Conservation (phyloP, 2,797 vertebrate species). For the Gadopsis bispinosus region DNA sequence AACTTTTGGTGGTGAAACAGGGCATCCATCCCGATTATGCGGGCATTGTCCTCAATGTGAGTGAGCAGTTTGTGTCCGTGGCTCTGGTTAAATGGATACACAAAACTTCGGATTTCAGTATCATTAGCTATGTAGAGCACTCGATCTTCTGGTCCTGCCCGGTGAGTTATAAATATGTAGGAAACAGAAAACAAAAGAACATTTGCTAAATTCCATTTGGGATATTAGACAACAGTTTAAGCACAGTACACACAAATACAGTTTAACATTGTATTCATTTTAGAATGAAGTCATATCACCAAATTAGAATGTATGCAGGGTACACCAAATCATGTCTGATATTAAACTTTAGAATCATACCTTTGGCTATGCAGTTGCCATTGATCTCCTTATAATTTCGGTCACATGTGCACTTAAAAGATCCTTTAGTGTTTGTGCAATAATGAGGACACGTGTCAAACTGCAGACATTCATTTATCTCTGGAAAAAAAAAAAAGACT, state of each 20-base stretch:
- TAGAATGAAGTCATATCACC: background rate
- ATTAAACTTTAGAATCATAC: constrained; percentile 80
- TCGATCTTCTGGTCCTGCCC: constrained; percentile 97
- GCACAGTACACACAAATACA: constrained; percentile 27
- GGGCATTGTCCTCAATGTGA: constrained; percentile 97
- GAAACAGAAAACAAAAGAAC: constrained; percentile 43
- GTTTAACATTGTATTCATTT: constrained; percentile 9
- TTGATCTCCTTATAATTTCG: constrained; percentile 93
- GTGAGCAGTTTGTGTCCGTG: constrained; percentile 94
- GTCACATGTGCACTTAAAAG: constrained; percentile 94
- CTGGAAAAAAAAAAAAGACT: constrained; percentile 78
- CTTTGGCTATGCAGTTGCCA: constrained; percentile 93
- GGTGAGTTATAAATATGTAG: constrained; percentile 77
- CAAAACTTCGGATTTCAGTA: constrained; percentile 99
- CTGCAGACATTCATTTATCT: constrained; percentile 95
- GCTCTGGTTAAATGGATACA: constrained; percentile 99
- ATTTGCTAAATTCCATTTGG: constrained; percentile 73
- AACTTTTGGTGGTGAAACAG: constrained; percentile 97
- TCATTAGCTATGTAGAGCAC: constrained; percentile 99
- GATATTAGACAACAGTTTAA: constrained; percentile 73
- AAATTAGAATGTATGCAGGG: background rate
- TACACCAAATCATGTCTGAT: background rate
- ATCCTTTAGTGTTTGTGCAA: constrained; percentile 95
- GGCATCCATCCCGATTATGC: constrained; percentile 97
- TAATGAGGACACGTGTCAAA: constrained; percentile 95